These are phyloP conservation scores for Thereva nobilitata DNA, from an alignment of 2,888 invertebrate genomes.

Conservation along the genomic window DNA sequence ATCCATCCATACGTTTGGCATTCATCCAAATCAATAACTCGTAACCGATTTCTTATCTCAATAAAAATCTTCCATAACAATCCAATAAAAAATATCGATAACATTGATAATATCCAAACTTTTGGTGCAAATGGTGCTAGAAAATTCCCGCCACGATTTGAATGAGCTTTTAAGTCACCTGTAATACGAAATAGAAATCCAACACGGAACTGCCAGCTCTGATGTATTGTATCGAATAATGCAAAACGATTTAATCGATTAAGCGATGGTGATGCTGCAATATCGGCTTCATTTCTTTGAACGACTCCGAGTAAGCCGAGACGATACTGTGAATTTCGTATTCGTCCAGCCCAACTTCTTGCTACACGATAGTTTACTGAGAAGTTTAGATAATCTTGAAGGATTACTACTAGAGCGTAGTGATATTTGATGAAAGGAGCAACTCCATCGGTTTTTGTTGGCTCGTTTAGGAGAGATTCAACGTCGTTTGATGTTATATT, in stretches of 20 bases:
- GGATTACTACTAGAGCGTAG: slow-evolving; percentile 47
- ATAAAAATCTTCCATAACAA: slow-evolving; percentile 46
- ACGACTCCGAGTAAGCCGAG: slow-evolving; percentile 53
- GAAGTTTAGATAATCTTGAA: slow-evolving; percentile 52
- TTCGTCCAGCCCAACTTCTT: slow-evolving; percentile 54
- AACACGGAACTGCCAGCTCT: slow-evolving; percentile 54
- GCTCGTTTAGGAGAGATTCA: slow-evolving; percentile 44
- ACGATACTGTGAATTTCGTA: slow-evolving; percentile 51
- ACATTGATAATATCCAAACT: slow-evolving; percentile 49
- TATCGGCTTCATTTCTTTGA: slow-evolving; percentile 53
- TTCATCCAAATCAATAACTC: background rate
- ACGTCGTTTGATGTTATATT: slow-evolving; percentile 51
- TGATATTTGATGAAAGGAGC: slow-evolving; percentile 53
- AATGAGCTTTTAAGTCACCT: slow-evolving; percentile 49
- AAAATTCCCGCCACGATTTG: slow-evolving; percentile 49
- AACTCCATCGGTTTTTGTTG: slow-evolving; percentile 49
- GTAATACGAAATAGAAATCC: slow-evolving; percentile 54
- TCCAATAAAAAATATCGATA: slow-evolving; percentile 45
- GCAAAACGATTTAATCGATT: slow-evolving; percentile 53
- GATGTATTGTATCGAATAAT: slow-evolving; percentile 53
- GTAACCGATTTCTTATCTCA: background rate
- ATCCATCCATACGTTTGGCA: slow-evolving; percentile 32
- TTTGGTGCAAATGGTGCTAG: slow-evolving; percentile 51
- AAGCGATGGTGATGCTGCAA: slow-evolving; percentile 53
- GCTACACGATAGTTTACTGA: slow-evolving; percentile 52